A percentile compares a stretch with the other conserved stretches of the same genome.
phyloP scores from a whole-genome alignment of 1,140 invertebrate species.

The Aleiodes sp. region DNA sequence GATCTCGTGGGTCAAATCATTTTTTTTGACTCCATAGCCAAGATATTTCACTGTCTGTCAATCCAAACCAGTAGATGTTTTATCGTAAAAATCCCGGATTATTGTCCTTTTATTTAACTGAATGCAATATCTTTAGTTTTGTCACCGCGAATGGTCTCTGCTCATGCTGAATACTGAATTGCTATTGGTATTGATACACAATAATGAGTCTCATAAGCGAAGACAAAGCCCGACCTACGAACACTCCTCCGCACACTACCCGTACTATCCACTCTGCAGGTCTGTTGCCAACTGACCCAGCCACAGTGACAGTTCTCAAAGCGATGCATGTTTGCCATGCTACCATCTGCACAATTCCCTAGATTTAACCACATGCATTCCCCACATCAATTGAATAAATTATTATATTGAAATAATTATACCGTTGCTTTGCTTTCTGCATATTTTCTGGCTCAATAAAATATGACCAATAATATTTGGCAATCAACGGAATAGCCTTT shows the following conservation, averaged over 20 bases:
- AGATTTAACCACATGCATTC: too few relatives aligned
- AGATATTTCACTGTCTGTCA: conserved; percentile 21
- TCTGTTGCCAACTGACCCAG: conserved; percentile 65
- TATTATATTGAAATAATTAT: background rate
- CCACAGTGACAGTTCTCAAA: conserved; percentile 51
- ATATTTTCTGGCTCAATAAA: background rate
- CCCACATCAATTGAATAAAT: too few relatives aligned
- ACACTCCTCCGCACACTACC: conserved; percentile 43
- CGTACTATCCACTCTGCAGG: too few relatives aligned
- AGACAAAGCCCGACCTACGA: conserved; percentile 16
- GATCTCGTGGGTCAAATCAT: conserved; percentile 61
- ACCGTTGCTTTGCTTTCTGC: background rate
- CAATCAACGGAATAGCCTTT: too few relatives aligned
- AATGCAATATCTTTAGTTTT: too few relatives aligned
- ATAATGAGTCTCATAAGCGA: conserved; percentile 22
- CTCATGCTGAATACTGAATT: background rate
- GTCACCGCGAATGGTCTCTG: background rate
- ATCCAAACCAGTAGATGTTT: background rate
- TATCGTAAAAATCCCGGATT: background rate
- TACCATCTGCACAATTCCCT: too few relatives aligned
- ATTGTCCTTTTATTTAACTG: too few relatives aligned
- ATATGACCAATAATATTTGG: too few relatives aligned
- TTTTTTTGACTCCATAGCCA: conserved; percentile 51
- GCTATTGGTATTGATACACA: background rate
- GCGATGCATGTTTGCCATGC: conserved; percentile 23